Conservation (phyloP, 2,797 vertebrate species). For the Sebastes hubbsi region DNA sequence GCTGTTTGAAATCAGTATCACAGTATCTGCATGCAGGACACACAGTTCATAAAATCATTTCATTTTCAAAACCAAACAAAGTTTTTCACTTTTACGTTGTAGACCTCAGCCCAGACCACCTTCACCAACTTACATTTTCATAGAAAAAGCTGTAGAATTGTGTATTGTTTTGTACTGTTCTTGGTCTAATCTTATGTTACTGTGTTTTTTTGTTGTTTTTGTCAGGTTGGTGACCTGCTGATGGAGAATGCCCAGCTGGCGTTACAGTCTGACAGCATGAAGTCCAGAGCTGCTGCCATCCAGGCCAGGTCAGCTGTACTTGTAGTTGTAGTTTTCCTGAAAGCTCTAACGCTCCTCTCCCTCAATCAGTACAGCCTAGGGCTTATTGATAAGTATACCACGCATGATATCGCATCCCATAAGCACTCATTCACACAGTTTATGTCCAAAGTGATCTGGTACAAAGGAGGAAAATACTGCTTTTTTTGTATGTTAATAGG, state of each 20-base stretch:
- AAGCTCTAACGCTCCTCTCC: not conserved
- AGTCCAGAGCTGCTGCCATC: conserved; percentile 67
- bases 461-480: not conserved
- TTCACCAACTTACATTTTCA: not conserved
- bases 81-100: not conserved
- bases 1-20: not conserved
- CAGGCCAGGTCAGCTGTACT: conserved; percentile 74
- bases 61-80: not conserved
- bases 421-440: not conserved
- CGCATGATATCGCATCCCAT: not conserved
- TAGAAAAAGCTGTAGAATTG: not conserved
- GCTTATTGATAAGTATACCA: not conserved
- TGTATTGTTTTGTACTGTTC: not conserved
- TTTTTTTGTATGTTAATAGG: not conserved
- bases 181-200: not conserved
- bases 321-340: conserved; percentile 20
- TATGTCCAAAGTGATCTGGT: not conserved
- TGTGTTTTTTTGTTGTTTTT: not conserved
- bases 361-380: not conserved
- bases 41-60: not conserved
- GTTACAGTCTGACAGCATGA: conserved; percentile 74
- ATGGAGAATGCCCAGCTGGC: conserved; percentile 79
- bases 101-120: not conserved
- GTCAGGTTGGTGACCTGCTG: conserved; percentile 75
- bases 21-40: not conserved